Base-by-base conservation (phyloP, 2,888 invertebrate species). In the Taphrorychus bicolor region DNA sequence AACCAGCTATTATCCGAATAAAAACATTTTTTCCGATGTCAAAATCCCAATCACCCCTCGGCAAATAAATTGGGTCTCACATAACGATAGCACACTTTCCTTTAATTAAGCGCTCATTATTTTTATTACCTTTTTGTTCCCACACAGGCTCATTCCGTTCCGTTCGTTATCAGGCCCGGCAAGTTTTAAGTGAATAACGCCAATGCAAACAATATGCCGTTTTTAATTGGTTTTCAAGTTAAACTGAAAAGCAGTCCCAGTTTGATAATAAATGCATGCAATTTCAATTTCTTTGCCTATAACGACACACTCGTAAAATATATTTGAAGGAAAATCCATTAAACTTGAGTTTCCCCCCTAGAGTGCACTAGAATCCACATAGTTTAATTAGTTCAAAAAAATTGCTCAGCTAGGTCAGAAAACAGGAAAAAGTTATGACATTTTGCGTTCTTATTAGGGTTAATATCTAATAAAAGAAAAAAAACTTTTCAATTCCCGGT, bases 151-250 rank as follows among this genome's bases (percentile, higher is more conserved):
- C 14, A 5, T 45, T 45, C 14, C 14, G 14, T 45, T 45, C 14
- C 14, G 45, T 45, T 45, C 45, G 14, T 45, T 45, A 45, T 45
- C 17, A 45, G 45, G 45, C 16, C 17, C 1, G 45, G 45, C 17
- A 51, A 21, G 19, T 51, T 51, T 51, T 51, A 51, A 51, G 51
- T 19, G 51, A 51, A 51, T 51, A 51, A 22, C 51, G 22, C 51
- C 9, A 45, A 51, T 48, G 51, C 51, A n/a, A 22, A 22, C 51
- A 51, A 22, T 51, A 51, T 51, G 18, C 51, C 22, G 21, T 51
- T 51, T 51, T 51, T 51, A 51, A 51, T 51, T 51, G 51, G 51
- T 19, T 51, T 21, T 21, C 51, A 22, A 51, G 21, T 51, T 51
- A 22, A 51, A 21, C 22, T 51, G 21, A 51, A 14, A 51, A 11